A percentile compares a stretch with the other conserved stretches of the same genome.
These are phyloP conservation scores for Lagria hirta DNA, from an alignment of 2,888 invertebrate genomes.

Conservation along the genomic window DNA sequence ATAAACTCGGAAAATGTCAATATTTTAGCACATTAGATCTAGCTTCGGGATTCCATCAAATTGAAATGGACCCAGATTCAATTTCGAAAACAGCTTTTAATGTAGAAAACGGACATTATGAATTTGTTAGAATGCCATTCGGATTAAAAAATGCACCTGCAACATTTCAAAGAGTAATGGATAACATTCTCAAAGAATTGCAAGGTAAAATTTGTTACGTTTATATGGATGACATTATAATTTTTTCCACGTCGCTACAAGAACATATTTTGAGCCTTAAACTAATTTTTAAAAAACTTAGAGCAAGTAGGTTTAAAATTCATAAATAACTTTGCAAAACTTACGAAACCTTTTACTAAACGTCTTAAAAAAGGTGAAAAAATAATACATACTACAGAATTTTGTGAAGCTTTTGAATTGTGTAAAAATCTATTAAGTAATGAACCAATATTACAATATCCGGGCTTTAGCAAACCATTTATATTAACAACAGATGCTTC, in stretches of 20 bases:
- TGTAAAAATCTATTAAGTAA: slow-evolving; percentile 24
- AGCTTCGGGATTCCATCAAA: slow-evolving; percentile 29
- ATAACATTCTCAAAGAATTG: slow-evolving; percentile 30
- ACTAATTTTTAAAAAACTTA: slow-evolving; percentile 24
- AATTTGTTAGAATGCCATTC: slow-evolving; percentile 35
- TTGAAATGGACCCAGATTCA: slow-evolving; percentile 23
- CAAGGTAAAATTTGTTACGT: slow-evolving; percentile 30
- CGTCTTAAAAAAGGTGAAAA: slow-evolving; percentile 26
- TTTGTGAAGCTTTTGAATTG: slow-evolving; percentile 21
- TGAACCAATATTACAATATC: slow-evolving; percentile 32
- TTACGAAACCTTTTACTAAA: slow-evolving; percentile 26
- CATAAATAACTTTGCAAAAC: slow-evolving; percentile 27
- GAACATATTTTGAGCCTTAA: slow-evolving; percentile 26
- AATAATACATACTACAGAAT: slow-evolving; percentile 20
- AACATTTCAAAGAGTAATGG: slow-evolving; percentile 36
- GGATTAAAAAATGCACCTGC: slow-evolving; percentile 35
- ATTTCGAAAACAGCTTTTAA: slow-evolving; percentile 29
- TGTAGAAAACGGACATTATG: slow-evolving; percentile 25
- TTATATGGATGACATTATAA: slow-evolving; percentile 35
- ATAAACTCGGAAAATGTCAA: slow-evolving; percentile 23
- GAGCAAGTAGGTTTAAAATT: slow-evolving; percentile 29
- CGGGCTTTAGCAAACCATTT: slow-evolving; percentile 34
- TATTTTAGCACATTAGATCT: slow-evolving; percentile 29
- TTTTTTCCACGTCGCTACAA: slow-evolving; percentile 24
- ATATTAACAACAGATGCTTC: slow-evolving; percentile 34